Conservation (phyloP, 2,888 invertebrate genomes). For the Dynastes grantii region DNA sequence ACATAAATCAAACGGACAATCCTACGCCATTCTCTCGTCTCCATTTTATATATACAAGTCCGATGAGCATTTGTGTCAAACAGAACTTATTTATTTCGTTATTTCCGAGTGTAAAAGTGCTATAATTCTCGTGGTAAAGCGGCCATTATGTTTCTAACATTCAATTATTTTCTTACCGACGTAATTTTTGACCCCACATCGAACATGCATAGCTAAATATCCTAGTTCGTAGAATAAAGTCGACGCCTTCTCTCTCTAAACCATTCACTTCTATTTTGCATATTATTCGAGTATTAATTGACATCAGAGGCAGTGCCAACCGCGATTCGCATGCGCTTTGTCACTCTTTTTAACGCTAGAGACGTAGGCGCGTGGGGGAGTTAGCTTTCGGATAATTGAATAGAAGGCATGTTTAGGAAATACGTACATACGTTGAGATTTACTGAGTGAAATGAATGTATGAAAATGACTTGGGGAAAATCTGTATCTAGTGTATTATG, state of each 20-base stretch:
- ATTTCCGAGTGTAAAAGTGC: neutral
- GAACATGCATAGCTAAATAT: neutral
- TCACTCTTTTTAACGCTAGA: conserved; percentile 15
- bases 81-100: conserved; percentile 25
- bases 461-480: no score
- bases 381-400: neutral
- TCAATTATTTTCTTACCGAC: conserved; percentile 2
- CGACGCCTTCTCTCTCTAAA: conserved; percentile 26
- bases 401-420: no score
- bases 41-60: conserved; percentile 18
- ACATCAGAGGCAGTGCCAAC: conserved; percentile 40
- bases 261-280: conserved; percentile 39
- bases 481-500: no score
- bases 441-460: no score
- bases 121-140: conserved; percentile 5
- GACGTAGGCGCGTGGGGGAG: conserved; percentile 20
- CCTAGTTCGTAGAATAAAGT: neutral
- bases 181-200: conserved; percentile 26
- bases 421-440: no score
- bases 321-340: conserved; percentile 34
- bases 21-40: conserved; percentile 11
- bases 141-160: conserved; percentile 11
- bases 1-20: conserved; percentile 28
- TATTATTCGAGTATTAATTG: conserved; percentile 43
- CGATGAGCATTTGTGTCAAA: conserved; percentile 29